These are phyloP conservation scores for Balaeniceps rex DNA, from an alignment of 2,113 vertebrate genomes.

Conservation along the genomic window DNA sequence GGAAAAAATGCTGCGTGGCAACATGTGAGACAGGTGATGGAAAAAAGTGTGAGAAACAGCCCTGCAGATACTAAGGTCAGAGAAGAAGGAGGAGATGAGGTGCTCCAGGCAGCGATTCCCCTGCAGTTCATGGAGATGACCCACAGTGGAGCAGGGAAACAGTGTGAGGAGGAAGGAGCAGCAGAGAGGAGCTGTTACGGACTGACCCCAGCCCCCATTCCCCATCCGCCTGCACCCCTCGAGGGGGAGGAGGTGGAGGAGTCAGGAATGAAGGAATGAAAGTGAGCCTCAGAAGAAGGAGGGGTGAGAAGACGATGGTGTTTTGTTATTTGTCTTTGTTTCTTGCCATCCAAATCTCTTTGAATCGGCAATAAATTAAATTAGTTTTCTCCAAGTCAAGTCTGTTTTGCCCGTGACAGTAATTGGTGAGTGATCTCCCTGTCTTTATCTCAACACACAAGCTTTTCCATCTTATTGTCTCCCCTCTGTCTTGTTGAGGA, in stretches of 20 bases:
- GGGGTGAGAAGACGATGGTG: neutral
- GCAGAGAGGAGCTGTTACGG: neutral
- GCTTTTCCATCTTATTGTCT: neutral
- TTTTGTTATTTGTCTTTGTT: neutral
- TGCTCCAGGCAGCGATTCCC: neutral
- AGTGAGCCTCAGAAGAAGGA: neutral
- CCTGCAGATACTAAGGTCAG: neutral
- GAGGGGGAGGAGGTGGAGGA: neutral
- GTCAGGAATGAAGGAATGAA: neutral
- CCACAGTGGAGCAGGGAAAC: neutral
- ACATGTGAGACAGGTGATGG: rapidly evolving
- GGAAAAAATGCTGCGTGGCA: neutral
- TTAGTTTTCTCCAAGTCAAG: neutral
- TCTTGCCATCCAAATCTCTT: neutral
- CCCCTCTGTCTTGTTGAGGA: neutral
- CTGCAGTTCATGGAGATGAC: neutral
- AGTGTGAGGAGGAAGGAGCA: neutral
- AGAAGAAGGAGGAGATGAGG: neutral
- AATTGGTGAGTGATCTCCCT: neutral
- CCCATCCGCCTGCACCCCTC: rapidly evolving
- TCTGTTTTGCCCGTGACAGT: neutral
- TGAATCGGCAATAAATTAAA: neutral
- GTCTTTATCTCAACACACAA: neutral
- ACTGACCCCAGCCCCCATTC: neutral
- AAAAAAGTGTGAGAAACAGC: neutral